These are phyloP conservation scores for Onychomys leucogaster DNA, from an alignment of 2,797 vertebrate genomes.

Conservation along the genomic window DNA sequence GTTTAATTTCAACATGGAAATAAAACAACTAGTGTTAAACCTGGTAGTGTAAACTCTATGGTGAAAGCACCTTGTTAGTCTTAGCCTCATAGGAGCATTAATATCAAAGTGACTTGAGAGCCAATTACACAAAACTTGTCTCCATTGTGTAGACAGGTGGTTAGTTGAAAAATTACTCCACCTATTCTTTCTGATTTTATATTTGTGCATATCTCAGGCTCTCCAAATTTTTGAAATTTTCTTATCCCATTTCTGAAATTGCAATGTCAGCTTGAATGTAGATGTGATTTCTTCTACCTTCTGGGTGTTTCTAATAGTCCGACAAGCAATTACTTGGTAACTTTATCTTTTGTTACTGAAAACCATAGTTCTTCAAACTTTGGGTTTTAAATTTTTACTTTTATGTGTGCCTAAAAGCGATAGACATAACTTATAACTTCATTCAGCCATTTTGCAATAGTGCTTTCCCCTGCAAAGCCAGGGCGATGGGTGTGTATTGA, in stretches of 20 bases:
- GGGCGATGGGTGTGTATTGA: not conserved
- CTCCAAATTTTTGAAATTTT: not conserved
- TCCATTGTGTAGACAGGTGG: not conserved
- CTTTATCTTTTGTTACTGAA: constrained; percentile 31
- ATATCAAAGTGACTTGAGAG: not conserved
- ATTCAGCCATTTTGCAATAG: constrained; percentile 32
- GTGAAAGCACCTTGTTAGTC: constrained; percentile 48
- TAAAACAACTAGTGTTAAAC: constrained; percentile 39
- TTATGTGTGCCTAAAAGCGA: not conserved
- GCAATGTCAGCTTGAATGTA: not conserved
- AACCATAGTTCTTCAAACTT: constrained; percentile 11
- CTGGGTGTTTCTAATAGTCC: constrained; percentile 24
- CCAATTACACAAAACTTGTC: not conserved
- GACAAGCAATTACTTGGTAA: not conserved
- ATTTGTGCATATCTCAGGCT: not conserved
- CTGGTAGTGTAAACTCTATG: constrained; percentile 36
- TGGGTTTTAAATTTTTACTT: constrained; percentile 48
- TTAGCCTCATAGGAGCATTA: not conserved
- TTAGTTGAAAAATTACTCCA: constrained; percentile 23
- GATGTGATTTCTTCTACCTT: constrained; percentile 31
- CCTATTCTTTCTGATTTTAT: not conserved
- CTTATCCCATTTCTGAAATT: not conserved
- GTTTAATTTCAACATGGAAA: constrained; percentile 48
- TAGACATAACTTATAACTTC: not conserved
- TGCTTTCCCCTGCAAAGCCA: not conserved